Evolutionary conservation across 2,797 vertebrate genomes (phyloP).

Genomic region (Hipposideros larvatus): DNA sequence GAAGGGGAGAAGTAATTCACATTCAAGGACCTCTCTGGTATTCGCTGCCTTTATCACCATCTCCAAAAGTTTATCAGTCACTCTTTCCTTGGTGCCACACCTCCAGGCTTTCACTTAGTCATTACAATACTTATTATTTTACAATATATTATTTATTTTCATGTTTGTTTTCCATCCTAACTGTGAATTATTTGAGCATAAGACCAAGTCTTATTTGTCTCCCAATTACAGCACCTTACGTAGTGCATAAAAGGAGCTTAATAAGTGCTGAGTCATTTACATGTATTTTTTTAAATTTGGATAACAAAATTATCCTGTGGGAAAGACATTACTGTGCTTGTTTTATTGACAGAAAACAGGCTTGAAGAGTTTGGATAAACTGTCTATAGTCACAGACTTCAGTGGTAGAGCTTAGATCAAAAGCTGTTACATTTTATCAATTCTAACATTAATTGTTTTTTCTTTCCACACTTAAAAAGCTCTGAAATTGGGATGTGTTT

Average conservation of each 20-base stretch:
- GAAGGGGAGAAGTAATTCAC: background rate
- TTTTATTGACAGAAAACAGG: background rate
- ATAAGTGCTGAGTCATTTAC: background rate
- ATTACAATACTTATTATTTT: background rate
- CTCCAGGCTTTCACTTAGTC: background rate
- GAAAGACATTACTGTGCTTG: background rate
- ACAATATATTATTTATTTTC: background rate
- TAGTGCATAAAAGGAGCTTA: background rate
- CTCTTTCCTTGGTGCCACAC: background rate
- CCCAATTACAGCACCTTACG: background rate
- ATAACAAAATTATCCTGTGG: background rate
- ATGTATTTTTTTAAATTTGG: background rate
- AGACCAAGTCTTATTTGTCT: background rate
- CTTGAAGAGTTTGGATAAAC: background rate
- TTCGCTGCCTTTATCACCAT: background rate
- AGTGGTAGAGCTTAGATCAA: background rate
- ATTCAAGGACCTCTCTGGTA: background rate
- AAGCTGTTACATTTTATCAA: background rate
- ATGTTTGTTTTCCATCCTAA: background rate
- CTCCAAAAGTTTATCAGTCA: background rate
- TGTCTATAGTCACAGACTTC: background rate
- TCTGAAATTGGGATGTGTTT: background rate
- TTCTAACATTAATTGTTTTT: background rate
- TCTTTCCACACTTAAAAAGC: background rate
- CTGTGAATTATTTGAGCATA: background rate